Conservation (phyloP, 2,888 invertebrate genomes). For the Lacanobia oleracea region DNA sequence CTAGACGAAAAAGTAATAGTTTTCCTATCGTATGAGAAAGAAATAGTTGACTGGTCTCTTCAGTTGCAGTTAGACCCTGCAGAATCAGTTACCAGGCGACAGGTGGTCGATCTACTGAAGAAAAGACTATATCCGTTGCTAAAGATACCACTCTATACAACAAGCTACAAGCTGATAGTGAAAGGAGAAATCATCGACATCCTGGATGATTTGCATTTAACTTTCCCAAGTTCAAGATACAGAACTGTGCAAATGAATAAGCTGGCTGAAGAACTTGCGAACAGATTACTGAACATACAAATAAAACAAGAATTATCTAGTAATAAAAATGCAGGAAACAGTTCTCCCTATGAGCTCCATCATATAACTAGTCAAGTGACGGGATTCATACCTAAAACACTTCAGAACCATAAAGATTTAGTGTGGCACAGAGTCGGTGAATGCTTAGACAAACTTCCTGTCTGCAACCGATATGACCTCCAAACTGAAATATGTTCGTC, state of each 20-base stretch:
- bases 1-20: neutral
- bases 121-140: conserved; percentile 45
- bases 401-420: conserved; percentile 20
- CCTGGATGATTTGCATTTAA: conserved; percentile 62
- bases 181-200: conserved; percentile 70
- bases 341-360: neutral
- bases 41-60: conserved; percentile 54
- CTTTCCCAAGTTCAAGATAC: conserved; percentile 21
- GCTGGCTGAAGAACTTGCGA: conserved; percentile 68
- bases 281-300: conserved; percentile 60
- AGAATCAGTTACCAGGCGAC: conserved; percentile 11
- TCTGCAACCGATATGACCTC: conserved; percentile 41
- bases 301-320: conserved; percentile 37
- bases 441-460: conserved; percentile 41
- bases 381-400: conserved; percentile 12
- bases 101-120: conserved; percentile 39
- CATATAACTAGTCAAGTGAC: conserved; percentile 19
- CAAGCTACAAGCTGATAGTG: conserved; percentile 64
- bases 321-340: neutral
- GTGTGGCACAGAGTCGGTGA: conserved; percentile 40
- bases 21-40: conserved; percentile 31
- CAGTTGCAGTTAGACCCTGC: conserved; percentile 31
- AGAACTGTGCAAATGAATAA: conserved; percentile 57
- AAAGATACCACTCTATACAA: conserved; percentile 43
- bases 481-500: conserved; percentile 49